These are phyloP conservation scores for Seira musarum DNA, from an alignment of 2,888 invertebrate genomes.

Conservation along the genomic window DNA sequence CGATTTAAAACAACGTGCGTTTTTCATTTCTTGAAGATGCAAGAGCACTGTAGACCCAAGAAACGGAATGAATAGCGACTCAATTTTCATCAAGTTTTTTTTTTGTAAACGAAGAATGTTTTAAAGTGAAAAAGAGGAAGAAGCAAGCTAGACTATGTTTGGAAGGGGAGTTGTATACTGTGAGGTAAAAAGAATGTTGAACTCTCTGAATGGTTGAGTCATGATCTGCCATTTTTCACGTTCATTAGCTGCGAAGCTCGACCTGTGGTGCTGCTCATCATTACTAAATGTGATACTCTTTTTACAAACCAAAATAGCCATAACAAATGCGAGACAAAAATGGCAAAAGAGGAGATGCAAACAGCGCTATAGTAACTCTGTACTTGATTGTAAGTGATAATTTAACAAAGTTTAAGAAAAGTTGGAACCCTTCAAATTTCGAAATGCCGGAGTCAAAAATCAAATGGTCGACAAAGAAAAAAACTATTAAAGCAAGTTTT, in stretches of 20 bases:
- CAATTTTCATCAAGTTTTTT: not conserved
- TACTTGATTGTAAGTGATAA: no score
- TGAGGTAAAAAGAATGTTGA: not conserved
- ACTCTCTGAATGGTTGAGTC: constrained; percentile 40
- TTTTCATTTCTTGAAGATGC: not conserved
- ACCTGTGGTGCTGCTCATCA: constrained; percentile 14
- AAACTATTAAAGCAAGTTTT: no score
- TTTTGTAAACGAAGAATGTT: not conserved
- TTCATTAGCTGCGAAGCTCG: constrained; percentile 57
- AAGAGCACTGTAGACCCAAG: not conserved
- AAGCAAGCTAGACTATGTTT: not conserved
- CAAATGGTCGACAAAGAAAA: no score
- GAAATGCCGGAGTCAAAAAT: no score
- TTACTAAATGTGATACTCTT: constrained; percentile 42
- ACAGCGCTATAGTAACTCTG: not conserved
- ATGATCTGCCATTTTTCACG: constrained; percentile 66
- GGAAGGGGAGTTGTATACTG: not conserved
- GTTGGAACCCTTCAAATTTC: no score
- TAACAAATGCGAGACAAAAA: not conserved
- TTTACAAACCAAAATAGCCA: constrained; percentile 15
- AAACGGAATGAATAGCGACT: not conserved
- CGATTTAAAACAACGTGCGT: not conserved
- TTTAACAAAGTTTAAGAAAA: no score
- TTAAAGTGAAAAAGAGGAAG: not conserved
- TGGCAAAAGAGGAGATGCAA: not conserved